phyloP scores from a whole-genome alignment of 2,113 vertebrate species.

The Eurystomus gularis region DNA sequence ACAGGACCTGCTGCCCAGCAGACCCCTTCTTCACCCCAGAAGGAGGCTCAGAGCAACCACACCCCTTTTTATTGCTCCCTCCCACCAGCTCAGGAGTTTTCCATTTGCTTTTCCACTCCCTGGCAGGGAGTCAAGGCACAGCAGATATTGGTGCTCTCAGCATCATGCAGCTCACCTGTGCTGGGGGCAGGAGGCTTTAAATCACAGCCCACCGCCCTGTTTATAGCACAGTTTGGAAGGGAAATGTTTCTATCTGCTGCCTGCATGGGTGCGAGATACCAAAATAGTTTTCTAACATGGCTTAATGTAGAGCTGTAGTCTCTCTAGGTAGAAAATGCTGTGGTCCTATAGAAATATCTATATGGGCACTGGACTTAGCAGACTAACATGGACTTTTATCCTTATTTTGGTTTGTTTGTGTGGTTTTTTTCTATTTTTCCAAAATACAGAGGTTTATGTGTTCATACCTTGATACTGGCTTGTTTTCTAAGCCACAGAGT shows the following conservation, averaged over 20 bases:
- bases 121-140: background rate
- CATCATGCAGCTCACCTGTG: background rate
- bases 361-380: background rate
- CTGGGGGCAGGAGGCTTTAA: background rate
- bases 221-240: rapidly evolving
- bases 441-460: background rate
- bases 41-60: rapidly evolving
- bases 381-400: background rate
- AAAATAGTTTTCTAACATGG: background rate
- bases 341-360: rapidly evolving
- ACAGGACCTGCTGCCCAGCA: rapidly evolving
- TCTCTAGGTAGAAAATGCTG: background rate
- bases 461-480: background rate
- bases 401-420: no score
- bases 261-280: no score
- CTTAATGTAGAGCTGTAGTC: rapidly evolving
- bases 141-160: no score
- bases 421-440: background rate
- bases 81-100: background rate
- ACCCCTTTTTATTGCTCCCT: background rate
- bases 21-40: rapidly evolving
- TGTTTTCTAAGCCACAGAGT: background rate
- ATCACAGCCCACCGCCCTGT: background rate
- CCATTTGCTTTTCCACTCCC: background rate
- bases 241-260: rapidly evolving